Conservation (phyloP, 2,888 invertebrate species). For the Branchellion lobata region DNA sequence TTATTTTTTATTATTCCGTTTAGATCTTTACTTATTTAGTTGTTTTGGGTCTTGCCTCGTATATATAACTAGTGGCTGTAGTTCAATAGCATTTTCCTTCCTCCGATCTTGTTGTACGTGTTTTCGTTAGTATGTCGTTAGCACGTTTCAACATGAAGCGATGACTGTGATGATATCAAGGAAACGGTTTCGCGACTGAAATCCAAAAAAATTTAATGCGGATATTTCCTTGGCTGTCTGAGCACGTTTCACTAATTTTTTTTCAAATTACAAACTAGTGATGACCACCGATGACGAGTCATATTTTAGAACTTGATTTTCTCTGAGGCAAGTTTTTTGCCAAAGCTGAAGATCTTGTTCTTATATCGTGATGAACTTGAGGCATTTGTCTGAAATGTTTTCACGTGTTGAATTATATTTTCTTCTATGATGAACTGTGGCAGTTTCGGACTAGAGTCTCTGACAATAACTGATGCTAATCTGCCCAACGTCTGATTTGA, state of each 20-base stretch:
- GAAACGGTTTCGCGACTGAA: conserved; percentile 1
- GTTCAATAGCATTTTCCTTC: too few species aligned
- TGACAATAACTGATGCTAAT: not conserved
- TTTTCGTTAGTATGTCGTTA: too few species aligned
- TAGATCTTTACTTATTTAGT: too few species aligned
- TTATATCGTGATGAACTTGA: conserved; percentile 18
- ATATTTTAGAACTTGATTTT: not conserved
- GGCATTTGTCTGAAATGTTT: conserved; percentile 1
- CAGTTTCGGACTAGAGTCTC: conserved; percentile 16
- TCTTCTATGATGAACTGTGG: conserved; percentile 12
- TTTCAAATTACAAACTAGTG: not conserved
- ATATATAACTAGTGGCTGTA: too few species aligned
- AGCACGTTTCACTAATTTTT: not conserved
- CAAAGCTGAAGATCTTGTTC: not conserved
- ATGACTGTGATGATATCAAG: not conserved
- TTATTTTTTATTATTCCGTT: too few species aligned
- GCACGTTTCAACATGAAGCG: too few species aligned
- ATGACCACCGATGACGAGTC: conserved; percentile 23
- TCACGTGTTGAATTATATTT: not conserved
- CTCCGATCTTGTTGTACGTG: too few species aligned
- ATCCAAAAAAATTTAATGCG: not conserved
- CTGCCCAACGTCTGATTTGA: conserved; percentile 6
- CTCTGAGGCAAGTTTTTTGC: conserved; percentile 7
- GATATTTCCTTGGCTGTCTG: conserved; percentile 16
- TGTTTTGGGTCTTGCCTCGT: too few species aligned